A percentile compares a stretch with the other conserved stretches of the same genome.
Conservation (phyloP, 2,888 invertebrate species). For the Agelastica alni region DNA sequence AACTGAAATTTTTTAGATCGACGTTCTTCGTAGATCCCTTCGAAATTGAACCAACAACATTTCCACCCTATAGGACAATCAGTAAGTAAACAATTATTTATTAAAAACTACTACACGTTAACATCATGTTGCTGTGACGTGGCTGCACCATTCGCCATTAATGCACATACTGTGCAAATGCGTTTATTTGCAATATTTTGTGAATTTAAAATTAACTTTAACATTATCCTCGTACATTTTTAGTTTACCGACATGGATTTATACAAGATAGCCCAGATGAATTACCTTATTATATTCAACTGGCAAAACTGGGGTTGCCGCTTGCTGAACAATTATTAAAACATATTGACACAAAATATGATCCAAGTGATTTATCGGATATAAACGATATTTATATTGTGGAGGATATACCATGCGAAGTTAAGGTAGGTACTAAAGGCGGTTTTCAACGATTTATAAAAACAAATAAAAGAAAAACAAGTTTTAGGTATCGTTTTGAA, state of each 20-base stretch:
- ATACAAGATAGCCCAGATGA: conserved; percentile 8
- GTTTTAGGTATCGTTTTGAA: too few relatives aligned
- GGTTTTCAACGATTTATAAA: too few relatives aligned
- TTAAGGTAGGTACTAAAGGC: too few relatives aligned
- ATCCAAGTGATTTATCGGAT: not conserved
- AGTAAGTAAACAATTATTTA: conserved; percentile 6
- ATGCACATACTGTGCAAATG: too few relatives aligned
- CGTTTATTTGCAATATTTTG: too few relatives aligned
- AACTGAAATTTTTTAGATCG: conserved; percentile 21
- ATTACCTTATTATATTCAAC: conserved; percentile 12
- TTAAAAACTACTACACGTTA: too few relatives aligned
- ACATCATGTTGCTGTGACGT: too few relatives aligned
- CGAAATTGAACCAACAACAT: conserved; percentile 17
- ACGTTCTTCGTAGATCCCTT: conserved; percentile 22
- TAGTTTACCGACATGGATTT: conserved; percentile 24
- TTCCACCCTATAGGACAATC: conserved; percentile 10
- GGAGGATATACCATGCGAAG: conserved; percentile 1
- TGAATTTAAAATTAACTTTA: too few relatives aligned
- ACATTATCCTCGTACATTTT: conserved; percentile 8
- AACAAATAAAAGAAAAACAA: too few relatives aligned
- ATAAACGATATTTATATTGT: conserved; percentile 6
- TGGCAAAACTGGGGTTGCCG: conserved; percentile 15
- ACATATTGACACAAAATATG: conserved; percentile 15
- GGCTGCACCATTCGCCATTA: too few relatives aligned
- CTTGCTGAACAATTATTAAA: conserved; percentile 11